phyloP scores from a whole-genome alignment of 2,113 vertebrate genomes.

The Cygnus atratus region DNA sequence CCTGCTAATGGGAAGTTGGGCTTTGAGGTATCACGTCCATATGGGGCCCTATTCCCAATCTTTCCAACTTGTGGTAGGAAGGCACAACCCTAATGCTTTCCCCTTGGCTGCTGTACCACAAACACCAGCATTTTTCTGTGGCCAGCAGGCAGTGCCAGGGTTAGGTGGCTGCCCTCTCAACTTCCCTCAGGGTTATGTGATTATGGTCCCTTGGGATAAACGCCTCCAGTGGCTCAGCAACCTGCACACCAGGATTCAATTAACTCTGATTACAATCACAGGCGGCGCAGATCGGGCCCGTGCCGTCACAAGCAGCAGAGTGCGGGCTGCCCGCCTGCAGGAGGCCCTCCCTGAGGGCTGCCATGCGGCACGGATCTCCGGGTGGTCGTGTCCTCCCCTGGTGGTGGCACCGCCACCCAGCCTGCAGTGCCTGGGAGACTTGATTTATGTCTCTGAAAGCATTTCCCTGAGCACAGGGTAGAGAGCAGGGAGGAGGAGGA shows the following conservation, averaged over 20 bases:
- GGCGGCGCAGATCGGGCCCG: slow-evolving; percentile 33
- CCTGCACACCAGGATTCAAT: slow-evolving; percentile 63
- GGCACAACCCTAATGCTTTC: background rate
- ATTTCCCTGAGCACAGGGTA: background rate
- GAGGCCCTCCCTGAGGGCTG: slow-evolving; percentile 7
- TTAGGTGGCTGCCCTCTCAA: background rate
- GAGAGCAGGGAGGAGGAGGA: background rate
- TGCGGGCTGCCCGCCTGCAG: background rate
- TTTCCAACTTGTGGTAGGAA: background rate
- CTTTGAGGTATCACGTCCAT: accelerated
- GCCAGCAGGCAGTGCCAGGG: background rate
- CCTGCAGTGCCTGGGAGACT: background rate
- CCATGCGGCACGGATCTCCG: background rate
- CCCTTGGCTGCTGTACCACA: accelerated
- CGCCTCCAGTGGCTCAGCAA: slow-evolving; percentile 69
- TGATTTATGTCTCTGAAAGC: background rate
- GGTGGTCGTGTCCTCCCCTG: background rate
- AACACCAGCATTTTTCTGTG: background rate
- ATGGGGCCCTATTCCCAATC: background rate
- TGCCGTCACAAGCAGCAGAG: slow-evolving; percentile 7
- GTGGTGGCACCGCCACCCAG: background rate
- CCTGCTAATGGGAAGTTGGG: background rate
- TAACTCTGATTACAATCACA: slow-evolving; percentile 72
- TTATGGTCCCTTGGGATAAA: slow-evolving; percentile 37
- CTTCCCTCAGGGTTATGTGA: background rate